Conservation (phyloP, 1,140 invertebrate species). For the Drosophila pallidifrons region DNA sequence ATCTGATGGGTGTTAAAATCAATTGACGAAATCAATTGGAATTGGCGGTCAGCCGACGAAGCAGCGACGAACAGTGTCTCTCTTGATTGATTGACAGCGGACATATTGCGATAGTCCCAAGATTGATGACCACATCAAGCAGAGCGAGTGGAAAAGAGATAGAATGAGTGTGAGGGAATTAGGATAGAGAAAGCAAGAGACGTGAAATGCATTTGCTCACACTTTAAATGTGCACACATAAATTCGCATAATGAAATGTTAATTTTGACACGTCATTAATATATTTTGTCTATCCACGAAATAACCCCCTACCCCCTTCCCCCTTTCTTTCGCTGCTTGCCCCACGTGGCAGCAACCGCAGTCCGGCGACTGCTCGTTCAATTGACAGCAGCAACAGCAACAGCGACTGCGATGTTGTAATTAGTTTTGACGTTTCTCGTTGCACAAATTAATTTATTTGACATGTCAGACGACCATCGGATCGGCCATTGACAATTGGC, state of each 20-base stretch:
- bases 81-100: slow-evolving; percentile 80
- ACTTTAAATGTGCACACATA: slow-evolving; percentile 40
- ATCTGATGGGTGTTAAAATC: slow-evolving; percentile 84
- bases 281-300: slow-evolving; percentile 75
- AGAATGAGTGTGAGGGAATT: background rate
- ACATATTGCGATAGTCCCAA: slow-evolving; percentile 71
- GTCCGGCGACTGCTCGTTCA: slow-evolving; percentile 39
- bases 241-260: slow-evolving; percentile 84
- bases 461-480: slow-evolving; percentile 77
- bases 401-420: slow-evolving; percentile 63
- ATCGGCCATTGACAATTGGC: slow-evolving; percentile 62
- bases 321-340: slow-evolving; percentile 4
- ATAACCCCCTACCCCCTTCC: slow-evolving; percentile 9
- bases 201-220: slow-evolving; percentile 40
- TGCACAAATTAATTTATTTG: slow-evolving; percentile 85
- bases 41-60: slow-evolving; percentile 70
- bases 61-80: slow-evolving; percentile 30
- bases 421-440: slow-evolving; percentile 84
- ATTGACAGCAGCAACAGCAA: slow-evolving; percentile 57
- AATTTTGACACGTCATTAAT: slow-evolving; percentile 85
- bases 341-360: slow-evolving; percentile 6
- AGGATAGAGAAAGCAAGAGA: background rate
- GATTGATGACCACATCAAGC: slow-evolving; percentile 64
- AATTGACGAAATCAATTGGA: slow-evolving; percentile 85
- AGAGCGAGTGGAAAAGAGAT: slow-evolving; percentile 6